These are phyloP conservation scores for Chromis chromis DNA, from an alignment of 2,797 vertebrate species.

Conservation along the genomic window DNA sequence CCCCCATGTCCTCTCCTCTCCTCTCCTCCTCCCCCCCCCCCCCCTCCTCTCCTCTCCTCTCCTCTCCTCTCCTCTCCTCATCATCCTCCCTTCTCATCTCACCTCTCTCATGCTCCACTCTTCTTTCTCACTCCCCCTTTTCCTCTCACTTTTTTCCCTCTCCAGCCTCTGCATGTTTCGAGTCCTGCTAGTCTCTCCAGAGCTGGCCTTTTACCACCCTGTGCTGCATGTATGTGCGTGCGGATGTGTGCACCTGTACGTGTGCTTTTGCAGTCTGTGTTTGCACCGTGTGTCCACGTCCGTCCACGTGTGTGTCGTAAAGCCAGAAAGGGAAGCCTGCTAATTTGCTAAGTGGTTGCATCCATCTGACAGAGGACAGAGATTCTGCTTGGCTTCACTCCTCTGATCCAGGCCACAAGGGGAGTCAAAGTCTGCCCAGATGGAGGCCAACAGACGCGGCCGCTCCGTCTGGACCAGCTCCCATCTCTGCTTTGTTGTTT, in stretches of 20 bases:
- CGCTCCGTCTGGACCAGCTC: slow-evolving; percentile 23
- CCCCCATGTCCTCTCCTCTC: slow-evolving; percentile 14
- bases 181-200: slow-evolving; percentile 50
- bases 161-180: slow-evolving; percentile 46
- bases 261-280: slow-evolving; percentile 24
- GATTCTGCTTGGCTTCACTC: slow-evolving; percentile 70
- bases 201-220: slow-evolving; percentile 48
- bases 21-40: neutral
- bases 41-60: slow-evolving; percentile 21
- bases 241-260: slow-evolving; percentile 30
- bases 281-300: slow-evolving; percentile 25
- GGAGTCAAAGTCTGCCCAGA: slow-evolving; percentile 50
- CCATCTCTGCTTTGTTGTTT: slow-evolving; percentile 48
- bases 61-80: slow-evolving; percentile 15
- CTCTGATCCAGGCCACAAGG: slow-evolving; percentile 62
- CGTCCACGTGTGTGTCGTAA: slow-evolving; percentile 51
- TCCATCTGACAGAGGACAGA: slow-evolving; percentile 59
- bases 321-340: slow-evolving; percentile 44
- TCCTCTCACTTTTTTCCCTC: slow-evolving; percentile 23
- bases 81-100: slow-evolving; percentile 36
- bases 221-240: slow-evolving; percentile 35
- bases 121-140: slow-evolving; percentile 30
- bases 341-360: slow-evolving; percentile 76
- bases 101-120: slow-evolving; percentile 18
- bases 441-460: slow-evolving; percentile 24